Evolutionary conservation across 2,113 vertebrate species (phyloP).

Genomic region (Pelvicachromis taeniatus): DNA sequence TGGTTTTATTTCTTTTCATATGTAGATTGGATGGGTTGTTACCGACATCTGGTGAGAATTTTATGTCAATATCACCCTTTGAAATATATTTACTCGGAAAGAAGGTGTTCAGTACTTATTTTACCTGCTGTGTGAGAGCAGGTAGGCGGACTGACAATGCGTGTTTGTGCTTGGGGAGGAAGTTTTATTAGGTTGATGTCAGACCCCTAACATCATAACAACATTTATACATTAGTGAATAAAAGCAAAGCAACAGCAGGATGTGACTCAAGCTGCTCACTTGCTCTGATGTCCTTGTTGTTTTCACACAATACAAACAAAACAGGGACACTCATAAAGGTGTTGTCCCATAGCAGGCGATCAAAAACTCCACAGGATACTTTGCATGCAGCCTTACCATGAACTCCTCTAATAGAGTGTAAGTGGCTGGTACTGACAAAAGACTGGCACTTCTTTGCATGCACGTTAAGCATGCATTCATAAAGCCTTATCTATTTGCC

Average conservation of each 20-base stretch:
- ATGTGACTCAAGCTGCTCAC: background rate
- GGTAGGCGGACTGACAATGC: background rate
- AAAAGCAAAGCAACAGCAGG: background rate
- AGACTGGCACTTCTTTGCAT: background rate
- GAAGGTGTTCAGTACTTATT: background rate
- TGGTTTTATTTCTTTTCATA: background rate
- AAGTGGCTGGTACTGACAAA: background rate
- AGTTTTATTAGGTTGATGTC: background rate
- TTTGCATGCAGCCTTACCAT: background rate
- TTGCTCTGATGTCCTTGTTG: background rate
- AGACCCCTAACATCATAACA: too few relatives aligned
- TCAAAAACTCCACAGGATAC: background rate
- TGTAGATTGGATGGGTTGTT: background rate
- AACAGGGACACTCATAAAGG: background rate
- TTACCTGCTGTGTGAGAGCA: too few relatives aligned
- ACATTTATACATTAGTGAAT: background rate
- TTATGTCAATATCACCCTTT: background rate
- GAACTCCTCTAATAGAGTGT: background rate
- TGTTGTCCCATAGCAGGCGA: background rate
- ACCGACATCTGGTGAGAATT: background rate
- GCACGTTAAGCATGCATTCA: background rate
- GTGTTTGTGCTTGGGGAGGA: background rate
- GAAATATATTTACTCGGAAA: background rate
- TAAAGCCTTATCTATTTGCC: background rate
- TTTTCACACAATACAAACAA: background rate